These are phyloP conservation scores for Phthorimaea operculella DNA, from an alignment of 1,140 invertebrate species.

Conservation along the genomic window DNA sequence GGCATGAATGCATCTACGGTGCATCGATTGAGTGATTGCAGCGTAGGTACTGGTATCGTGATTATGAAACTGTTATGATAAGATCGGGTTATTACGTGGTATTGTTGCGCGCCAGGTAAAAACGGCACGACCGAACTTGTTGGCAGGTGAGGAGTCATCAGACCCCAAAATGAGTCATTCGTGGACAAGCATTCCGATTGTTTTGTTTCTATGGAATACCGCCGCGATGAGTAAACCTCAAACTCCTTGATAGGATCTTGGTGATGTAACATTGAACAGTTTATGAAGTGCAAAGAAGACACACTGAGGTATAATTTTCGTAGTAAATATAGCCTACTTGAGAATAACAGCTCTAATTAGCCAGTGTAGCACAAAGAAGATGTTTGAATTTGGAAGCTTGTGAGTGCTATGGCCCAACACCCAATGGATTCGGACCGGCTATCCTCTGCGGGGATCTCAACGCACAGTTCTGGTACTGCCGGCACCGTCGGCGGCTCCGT, in stretches of 20 bases:
- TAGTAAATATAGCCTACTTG: no score
- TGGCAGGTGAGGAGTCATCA: conserved; percentile 32
- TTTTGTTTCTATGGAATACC: conserved; percentile 60
- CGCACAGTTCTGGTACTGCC: conserved; percentile 58
- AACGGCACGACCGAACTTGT: conserved; percentile 32
- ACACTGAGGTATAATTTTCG: no score
- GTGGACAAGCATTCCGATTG: conserved; percentile 46
- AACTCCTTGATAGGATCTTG: no score
- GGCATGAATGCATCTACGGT: conserved; percentile 55
- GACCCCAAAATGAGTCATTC: conserved; percentile 59
- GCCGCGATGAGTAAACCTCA: conserved; percentile 44
- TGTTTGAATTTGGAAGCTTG: no score
- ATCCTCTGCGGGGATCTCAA: conserved; percentile 59
- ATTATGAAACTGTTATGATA: conserved; percentile 37
- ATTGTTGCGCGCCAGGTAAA: conserved; percentile 28
- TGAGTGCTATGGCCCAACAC: conserved; percentile 45
- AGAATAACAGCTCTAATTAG: no score
- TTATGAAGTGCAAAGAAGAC: no score
- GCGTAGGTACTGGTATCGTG: conserved; percentile 28
- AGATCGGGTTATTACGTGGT: conserved; percentile 40
- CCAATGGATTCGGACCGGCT: conserved; percentile 61
- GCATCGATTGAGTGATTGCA: conserved; percentile 41
- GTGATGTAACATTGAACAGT: not conserved
- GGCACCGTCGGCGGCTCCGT: conserved; percentile 57
- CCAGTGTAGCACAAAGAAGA: no score